Percentiles rank a stretch among this genome's conserved stretches.
These are phyloP conservation scores for Alitta virens DNA, from an alignment of 2,888 invertebrate genomes.

Conservation along the genomic window DNA sequence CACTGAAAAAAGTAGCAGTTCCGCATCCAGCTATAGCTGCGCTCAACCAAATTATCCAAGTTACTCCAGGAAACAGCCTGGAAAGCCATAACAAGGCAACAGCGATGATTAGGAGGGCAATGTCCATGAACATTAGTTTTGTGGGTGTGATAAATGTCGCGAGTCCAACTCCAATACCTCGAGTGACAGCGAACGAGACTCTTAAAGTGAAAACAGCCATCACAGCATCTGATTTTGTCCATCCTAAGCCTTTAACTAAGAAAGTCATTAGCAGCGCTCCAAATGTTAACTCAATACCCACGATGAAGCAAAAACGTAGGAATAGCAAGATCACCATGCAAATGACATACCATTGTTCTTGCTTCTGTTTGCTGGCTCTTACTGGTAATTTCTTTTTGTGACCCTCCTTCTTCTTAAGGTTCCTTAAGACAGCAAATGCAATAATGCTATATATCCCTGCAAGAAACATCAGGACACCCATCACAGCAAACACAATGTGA, in stretches of 20 bases:
- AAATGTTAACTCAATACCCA: constrained; percentile 8
- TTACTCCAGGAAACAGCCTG: background rate
- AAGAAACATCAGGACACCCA: no score
- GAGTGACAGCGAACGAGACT: constrained; percentile 1
- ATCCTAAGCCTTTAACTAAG: background rate
- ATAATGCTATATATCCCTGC: no score
- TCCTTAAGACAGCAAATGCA: no score
- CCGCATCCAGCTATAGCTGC: background rate
- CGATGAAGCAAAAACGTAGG: background rate
- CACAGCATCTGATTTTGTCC: constrained; percentile 1
- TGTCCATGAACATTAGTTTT: background rate
- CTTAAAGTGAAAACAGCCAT: background rate
- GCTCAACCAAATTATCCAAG: background rate
- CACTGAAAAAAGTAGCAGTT: background rate
- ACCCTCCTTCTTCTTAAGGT: no score
- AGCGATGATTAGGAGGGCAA: background rate
- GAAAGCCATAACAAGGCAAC: background rate
- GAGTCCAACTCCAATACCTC: background rate
- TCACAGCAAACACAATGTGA: no score
- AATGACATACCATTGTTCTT: no score
- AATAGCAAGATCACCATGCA: no score
- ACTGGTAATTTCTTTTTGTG: no score
- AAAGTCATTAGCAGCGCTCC: constrained; percentile 6
- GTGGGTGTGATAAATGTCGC: constrained; percentile 1
- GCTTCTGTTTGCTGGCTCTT: no score